Evolutionary conservation across 2,113 vertebrate genomes (phyloP), one percentile per base, ranked within the genome.

Genomic region (Carassius carassius): DNA sequence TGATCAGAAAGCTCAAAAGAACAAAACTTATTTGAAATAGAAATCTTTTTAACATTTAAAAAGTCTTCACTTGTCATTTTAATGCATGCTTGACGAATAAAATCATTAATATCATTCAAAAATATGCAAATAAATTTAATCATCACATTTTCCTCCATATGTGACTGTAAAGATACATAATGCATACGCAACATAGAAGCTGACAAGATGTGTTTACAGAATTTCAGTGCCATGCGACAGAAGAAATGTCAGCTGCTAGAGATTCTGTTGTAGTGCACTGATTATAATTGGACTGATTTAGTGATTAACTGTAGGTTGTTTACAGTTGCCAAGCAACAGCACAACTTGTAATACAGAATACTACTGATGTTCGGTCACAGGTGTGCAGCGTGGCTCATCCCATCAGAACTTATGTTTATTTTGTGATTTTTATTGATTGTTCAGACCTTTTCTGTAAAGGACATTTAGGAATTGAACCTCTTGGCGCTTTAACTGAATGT

Each of bases 311-410:
- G 25, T 23, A 35, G 25, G 25, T 70, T 51, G 79, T 81, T 81
- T 54, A 70, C 6, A 3, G 79, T 81, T 81, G 47, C 79, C 25
- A n/a, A 35, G 79, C 25, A 70, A 81, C 63, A 54, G 51, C 76
- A 60, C 76, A 78, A 60, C 76, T 29, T 78, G 76, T 60, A 19
- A 76, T 19, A 44, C n/a, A 23, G 54, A 58, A 58, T 41, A 41
- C 2, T 1, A 60, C 51, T 23, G 25, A 81, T 69, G 58, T 79
- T n/a, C 7, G n/a, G 73, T 75, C 73, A 19, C 54, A 60, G 29
- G 32, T 78, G 54, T n/a, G 10, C 54, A 37, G 69, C 29, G 32
- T 37, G 54, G 19, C 76, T 58, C 49, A 58, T 35, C 51, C 76
- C 21, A 54, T 56, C 17, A 35, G 54, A 58, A 58, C 21, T 58